Evolutionary conservation across 2,888 invertebrate genomes (phyloP), one percentile per base, ranked within the genome.

Genomic region (Patella pellucida): DNA sequence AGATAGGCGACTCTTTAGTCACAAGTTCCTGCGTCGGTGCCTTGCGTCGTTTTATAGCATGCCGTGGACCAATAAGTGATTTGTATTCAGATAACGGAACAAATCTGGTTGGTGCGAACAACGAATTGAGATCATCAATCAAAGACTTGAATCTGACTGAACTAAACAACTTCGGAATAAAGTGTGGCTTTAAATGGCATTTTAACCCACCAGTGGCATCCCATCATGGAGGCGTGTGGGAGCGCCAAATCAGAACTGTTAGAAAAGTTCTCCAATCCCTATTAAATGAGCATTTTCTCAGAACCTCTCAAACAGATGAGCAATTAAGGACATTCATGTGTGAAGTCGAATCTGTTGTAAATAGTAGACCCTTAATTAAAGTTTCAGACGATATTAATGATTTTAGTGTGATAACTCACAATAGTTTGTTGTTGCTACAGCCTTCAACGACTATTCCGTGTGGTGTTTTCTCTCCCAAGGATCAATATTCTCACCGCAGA

Each of bases 191-290:
- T 27, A 50, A 62, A 15, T 82, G 80, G 78, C 62, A 75, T 50
- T 80, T 79, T 52, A 81, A 80, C 52, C 80, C 76, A 15, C 81
- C 82, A 27, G n/a, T 68, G 16, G 76, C 71, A 5, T 78, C 76
- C 15, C 81, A 82, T 52, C 62, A 72, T 51, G 78, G 79, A n/a
- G 81, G 82, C 19, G 69, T 79, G 15, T 82, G 79, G 79, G 79
- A 82, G 75, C 51, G 82, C 51, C 54, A 76, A 27, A 81, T 81
- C 50, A 52, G 82, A 68, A 70, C 74, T 23, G 74, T 75, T 5
- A 68, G 80, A 19, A 71, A 72, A 23, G 70, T 81, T n/a, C 62
- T 76, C 11, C 71, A 72, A 68, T 69, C 72, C 14, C 14, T 81
- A 2, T 9, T 80, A 16, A 54, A 69, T 23, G 52, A 73, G n/a